Evolutionary conservation across 1,140 invertebrate species (phyloP), one percentile per base, ranked within the genome.

Genomic region (Lethocerus indicus): DNA sequence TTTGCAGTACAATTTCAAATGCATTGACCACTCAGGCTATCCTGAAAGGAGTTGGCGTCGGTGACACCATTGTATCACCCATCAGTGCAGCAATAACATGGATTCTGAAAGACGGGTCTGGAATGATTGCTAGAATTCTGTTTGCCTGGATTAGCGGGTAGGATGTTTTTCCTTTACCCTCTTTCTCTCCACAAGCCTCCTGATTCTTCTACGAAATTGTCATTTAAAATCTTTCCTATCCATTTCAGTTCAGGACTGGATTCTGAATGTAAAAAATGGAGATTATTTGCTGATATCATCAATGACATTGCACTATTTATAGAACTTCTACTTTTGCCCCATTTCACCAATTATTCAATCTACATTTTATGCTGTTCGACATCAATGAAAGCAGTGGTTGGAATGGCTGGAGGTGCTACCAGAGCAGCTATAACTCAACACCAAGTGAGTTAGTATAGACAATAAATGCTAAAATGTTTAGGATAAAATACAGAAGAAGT

Each of bases 91-190:
- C 93, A 0, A 68, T 96, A 21, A 92, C 90, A 6, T 98, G 93
- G 93, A 75, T 98, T 18, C 59, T 95, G 9, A 95, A 93, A 67
- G 83, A 83, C 68, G 82, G 81, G n/a, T 78, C 75, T 60, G 83
- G 83, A 18, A 84, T 86, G 73, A 57, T 92, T 25, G 89, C 90
- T 0, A 75, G 83, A 57, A 96, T 97, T 55, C 46, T 81, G 23
- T 97, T 98, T 71, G 86, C 91, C 28, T 96, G 87, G 82, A 77
- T 78, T 65, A 80, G 91, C 70, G 90, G 91, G 83, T 88, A 71
- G 64, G 61, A 32, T 27, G 26, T 20, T 44, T n/a, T n/a, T n/a
- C n/a, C n/a, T n/a, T n/a, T n/a, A n/a, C n/a, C n/a, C n/a, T n/a
- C n/a, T n/a, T n/a, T n/a, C n/a, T n/a, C n/a, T n/a, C n/a, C n/a